Base-by-base conservation (phyloP, 2,888 invertebrate species). In the Plebejus argus region DNA sequence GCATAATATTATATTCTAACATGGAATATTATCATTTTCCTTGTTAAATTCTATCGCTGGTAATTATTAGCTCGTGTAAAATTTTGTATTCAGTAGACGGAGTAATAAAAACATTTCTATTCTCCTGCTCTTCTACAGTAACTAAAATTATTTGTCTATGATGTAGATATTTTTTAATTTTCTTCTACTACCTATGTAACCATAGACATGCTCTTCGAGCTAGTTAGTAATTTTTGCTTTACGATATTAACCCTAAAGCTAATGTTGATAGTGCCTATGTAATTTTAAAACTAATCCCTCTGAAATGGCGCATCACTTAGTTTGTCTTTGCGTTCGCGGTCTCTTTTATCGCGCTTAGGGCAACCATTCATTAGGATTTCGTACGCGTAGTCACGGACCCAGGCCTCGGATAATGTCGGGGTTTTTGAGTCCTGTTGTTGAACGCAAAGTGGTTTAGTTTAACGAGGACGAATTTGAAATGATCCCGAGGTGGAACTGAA, bases 261-360 rank as follows among this genome's bases (percentile, higher is more conserved):
- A 12, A 39, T 20, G 72, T 45, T 72, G 72, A 72, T 20, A 20
- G 71, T 15, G 49, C 49, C 15, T 49, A 15, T 15, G 49, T 71
- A 71, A 23, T 72, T 45, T 45, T 45, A 72, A 45, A 77, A 70
- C 79, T 83, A 84, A 83, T 84, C 80, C 81, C 78, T 79, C 80
- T 80, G 78, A 81, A 84, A 81, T 82, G 78, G 78, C 80, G 82
- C 82, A 80, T 79, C 80, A 83, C 78, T 79, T 79, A 78, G 82
- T 82, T 81, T 83, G 79, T 79, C 80, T 82, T 78, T 79, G 80
- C 82, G 83, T 86, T 83, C 83, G 88, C 83, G 88, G 89, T 88
- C 82, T 84, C 85, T 86, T 90, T 87, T 86, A 87, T 85, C 83
- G 85, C 84, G 82, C 85, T 86, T 81, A 80, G 78, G 81, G 82